phyloP scores from a whole-genome alignment of 2,797 vertebrate genomes.

The Mallotus villosus region DNA sequence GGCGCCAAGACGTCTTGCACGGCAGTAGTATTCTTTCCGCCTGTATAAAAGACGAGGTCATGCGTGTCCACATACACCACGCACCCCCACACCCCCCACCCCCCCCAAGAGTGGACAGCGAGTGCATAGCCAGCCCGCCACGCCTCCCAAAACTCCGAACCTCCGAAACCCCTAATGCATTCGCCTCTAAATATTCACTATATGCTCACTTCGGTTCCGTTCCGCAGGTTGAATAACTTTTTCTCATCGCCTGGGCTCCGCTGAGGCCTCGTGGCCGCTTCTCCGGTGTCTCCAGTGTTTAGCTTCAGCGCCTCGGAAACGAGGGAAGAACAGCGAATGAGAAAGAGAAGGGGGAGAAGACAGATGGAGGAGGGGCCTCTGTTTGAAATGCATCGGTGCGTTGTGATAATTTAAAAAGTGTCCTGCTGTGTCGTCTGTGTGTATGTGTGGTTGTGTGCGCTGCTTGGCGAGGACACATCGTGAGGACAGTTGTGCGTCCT shows the following conservation, averaged over 20 bases:
- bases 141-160: conserved; percentile 51
- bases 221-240: conserved; percentile 54
- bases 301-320: conserved; percentile 25
- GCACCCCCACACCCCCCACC: neutral
- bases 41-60: too few relatives aligned
- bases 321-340: neutral
- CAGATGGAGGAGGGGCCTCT: conserved; percentile 18
- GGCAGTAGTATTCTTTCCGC: too few relatives aligned
- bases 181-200: conserved; percentile 79
- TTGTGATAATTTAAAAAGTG: conserved; percentile 8
- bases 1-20: too few relatives aligned
- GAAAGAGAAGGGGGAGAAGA: conserved; percentile 6
- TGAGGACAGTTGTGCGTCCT: too few relatives aligned
- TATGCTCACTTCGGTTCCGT: conserved; percentile 43
- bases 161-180: conserved; percentile 64
- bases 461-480: neutral
- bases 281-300: conserved; percentile 21
- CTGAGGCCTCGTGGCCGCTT: conserved; percentile 39
- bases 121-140: conserved; percentile 40
- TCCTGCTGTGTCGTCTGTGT: neutral
- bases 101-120: conserved; percentile 58
- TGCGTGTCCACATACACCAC: too few relatives aligned
- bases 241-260: conserved; percentile 50
- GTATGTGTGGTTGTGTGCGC: conserved; percentile 15
- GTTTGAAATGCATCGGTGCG: conserved; percentile 25